phyloP scores from a whole-genome alignment of 2,888 invertebrate species.

The Nymphalis polychloros region DNA sequence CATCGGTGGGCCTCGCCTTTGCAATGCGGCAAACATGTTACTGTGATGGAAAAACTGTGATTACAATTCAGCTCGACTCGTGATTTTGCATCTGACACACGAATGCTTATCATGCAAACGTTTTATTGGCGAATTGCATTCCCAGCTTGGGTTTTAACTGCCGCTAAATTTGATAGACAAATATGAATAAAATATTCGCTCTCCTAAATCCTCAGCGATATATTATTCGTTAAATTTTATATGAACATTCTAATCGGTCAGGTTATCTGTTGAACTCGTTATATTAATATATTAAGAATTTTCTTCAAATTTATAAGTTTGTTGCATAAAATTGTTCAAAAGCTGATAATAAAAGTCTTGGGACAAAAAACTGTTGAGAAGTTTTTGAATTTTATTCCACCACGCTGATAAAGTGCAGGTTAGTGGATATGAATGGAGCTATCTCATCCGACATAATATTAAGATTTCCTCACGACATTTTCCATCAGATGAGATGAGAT shows the following conservation, averaged over 20 bases:
- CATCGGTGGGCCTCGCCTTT: constrained; percentile 19
- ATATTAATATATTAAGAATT: no score
- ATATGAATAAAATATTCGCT: neutral
- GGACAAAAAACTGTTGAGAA: no score
- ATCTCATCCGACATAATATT: no score
- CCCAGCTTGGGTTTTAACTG: neutral
- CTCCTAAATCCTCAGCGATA: neutral
- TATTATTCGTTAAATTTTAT: neutral
- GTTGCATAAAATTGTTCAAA: no score
- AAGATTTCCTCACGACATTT: no score
- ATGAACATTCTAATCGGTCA: neutral
- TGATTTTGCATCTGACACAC: constrained; percentile 16
- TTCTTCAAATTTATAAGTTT: no score
- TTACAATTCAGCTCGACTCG: constrained; percentile 3
- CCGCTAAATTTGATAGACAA: neutral
- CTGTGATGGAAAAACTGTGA: constrained; percentile 17
- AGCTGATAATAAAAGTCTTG: no score
- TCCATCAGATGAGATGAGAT: no score
- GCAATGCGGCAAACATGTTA: constrained; percentile 28
- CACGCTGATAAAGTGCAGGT: no score
- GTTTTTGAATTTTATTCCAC: no score
- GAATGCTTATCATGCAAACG: constrained; percentile 1
- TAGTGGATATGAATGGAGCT: no score
- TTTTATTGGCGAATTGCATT: neutral
- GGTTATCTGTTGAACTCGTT: no score